These are phyloP conservation scores for Fragum sueziense DNA, from an alignment of 2,888 invertebrate genomes.

Conservation along the genomic window DNA sequence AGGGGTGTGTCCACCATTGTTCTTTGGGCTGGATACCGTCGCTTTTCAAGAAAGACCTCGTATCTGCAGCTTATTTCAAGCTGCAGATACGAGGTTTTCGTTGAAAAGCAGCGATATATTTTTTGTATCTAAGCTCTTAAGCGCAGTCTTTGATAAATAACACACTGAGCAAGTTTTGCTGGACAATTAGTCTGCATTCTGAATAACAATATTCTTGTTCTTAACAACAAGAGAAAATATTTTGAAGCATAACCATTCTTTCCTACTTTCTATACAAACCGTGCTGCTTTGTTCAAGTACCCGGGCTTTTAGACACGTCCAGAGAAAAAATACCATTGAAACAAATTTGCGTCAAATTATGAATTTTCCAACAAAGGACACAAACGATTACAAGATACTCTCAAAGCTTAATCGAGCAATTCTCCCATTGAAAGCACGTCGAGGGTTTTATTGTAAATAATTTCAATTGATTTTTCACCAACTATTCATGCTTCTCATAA, in stretches of 20 bases:
- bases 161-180: too few relatives aligned
- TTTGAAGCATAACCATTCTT: background rate
- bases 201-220: too few relatives aligned
- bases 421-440: constrained; percentile 7
- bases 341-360: constrained; percentile 20
- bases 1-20: too few relatives aligned
- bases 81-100: too few relatives aligned
- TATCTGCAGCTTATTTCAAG: too few relatives aligned
- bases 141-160: too few relatives aligned
- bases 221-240: too few relatives aligned
- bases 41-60: too few relatives aligned
- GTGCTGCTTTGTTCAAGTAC: background rate
- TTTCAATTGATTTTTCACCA: constrained; percentile 6
- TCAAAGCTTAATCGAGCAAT: constrained; percentile 7
- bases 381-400: constrained; percentile 9
- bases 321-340: constrained; percentile 19
- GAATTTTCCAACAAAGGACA: constrained; percentile 1
- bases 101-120: too few relatives aligned
- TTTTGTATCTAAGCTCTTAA: too few relatives aligned
- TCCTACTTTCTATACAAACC: background rate
- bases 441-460: constrained; percentile 5
- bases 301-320: background rate
- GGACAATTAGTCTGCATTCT: too few relatives aligned
- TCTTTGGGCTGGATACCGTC: too few relatives aligned
- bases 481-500: background rate